A percentile compares a stretch with the other conserved stretches of the same genome.
phyloP scores from a whole-genome alignment of 2,888 invertebrate genomes.

The Cremastobaeus sp. region DNA sequence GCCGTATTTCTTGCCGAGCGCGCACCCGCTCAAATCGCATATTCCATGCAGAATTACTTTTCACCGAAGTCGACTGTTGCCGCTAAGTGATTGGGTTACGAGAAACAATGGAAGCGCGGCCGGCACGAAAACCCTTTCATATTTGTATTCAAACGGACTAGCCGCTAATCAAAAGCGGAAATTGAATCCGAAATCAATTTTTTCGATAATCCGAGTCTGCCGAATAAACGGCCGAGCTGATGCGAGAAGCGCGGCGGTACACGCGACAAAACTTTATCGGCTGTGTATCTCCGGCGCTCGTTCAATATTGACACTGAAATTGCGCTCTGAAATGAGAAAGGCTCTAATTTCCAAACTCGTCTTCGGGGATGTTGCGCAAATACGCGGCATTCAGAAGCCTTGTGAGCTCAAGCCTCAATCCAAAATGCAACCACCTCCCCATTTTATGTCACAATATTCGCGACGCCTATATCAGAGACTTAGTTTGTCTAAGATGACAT shows the following conservation, averaged over 20 bases:
- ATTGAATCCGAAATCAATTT: constrained; percentile 10
- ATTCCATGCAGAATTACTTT: too few relatives aligned
- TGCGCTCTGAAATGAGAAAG: constrained; percentile 67
- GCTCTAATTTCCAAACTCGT: constrained; percentile 73
- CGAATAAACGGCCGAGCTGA: constrained; percentile 15
- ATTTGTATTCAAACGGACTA: too few relatives aligned
- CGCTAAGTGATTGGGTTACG: too few relatives aligned
- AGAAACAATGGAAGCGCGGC: too few relatives aligned
- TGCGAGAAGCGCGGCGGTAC: constrained; percentile 28
- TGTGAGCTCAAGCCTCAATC: constrained; percentile 27
- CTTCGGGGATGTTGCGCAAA: constrained; percentile 70
- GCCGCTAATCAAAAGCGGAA: constrained; percentile 7
- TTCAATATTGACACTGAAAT: constrained; percentile 73
- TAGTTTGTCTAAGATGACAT: too few relatives aligned
- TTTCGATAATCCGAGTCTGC: background rate
- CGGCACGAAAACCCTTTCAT: too few relatives aligned
- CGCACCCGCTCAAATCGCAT: too few relatives aligned
- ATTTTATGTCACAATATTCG: constrained; percentile 22
- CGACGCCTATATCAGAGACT: background rate
- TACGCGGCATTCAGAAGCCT: constrained; percentile 50
- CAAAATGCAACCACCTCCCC: constrained; percentile 8
- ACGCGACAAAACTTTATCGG: constrained; percentile 69
- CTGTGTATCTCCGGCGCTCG: constrained; percentile 64
- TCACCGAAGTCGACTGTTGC: too few relatives aligned
- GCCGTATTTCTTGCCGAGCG: constrained; percentile 15